phyloP scores from a whole-genome alignment of 2,888 invertebrate genomes.

The Abrostola triplasia region DNA sequence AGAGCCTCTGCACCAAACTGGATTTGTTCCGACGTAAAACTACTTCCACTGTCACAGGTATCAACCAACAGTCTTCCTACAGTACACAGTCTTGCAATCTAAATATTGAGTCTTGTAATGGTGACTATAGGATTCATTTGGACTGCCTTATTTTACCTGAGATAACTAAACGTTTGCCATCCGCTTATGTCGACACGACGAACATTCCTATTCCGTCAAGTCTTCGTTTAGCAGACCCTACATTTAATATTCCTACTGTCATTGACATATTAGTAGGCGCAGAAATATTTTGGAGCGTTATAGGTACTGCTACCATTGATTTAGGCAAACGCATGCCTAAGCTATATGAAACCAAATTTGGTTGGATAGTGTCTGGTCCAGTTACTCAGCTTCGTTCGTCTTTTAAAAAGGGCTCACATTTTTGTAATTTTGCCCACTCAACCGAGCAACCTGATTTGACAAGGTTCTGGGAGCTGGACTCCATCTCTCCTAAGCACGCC shows the following conservation, averaged over 20 bases:
- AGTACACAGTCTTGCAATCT: constrained; percentile 19
- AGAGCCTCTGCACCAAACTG: constrained; percentile 21
- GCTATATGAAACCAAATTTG: constrained; percentile 2
- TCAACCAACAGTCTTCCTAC: constrained; percentile 13
- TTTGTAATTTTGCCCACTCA: constrained; percentile 5
- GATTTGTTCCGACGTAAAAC: constrained; percentile 28
- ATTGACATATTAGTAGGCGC: constrained; percentile 4
- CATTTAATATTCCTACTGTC: not conserved
- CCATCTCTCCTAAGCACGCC: constrained; percentile 24
- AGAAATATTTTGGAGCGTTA: constrained; percentile 8
- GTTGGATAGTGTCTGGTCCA: constrained; percentile 9
- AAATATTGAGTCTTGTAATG: constrained; percentile 12
- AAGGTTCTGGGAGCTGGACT: constrained; percentile 22
- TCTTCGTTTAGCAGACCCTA: constrained; percentile 1
- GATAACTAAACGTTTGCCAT: constrained; percentile 2
- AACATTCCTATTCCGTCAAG: constrained; percentile 1
- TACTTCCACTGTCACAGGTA: constrained; percentile 25
- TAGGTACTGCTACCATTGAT: not conserved
- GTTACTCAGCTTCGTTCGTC: not conserved
- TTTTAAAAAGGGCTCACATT: not conserved
- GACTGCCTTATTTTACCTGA: constrained; percentile 1
- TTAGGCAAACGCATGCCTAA: constrained; percentile 5
- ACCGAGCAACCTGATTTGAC: constrained; percentile 1
- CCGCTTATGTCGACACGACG: not conserved
- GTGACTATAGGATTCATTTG: constrained; percentile 6